Conservation (phyloP, 2,797 vertebrate species). For the Heliangelus exortis region DNA sequence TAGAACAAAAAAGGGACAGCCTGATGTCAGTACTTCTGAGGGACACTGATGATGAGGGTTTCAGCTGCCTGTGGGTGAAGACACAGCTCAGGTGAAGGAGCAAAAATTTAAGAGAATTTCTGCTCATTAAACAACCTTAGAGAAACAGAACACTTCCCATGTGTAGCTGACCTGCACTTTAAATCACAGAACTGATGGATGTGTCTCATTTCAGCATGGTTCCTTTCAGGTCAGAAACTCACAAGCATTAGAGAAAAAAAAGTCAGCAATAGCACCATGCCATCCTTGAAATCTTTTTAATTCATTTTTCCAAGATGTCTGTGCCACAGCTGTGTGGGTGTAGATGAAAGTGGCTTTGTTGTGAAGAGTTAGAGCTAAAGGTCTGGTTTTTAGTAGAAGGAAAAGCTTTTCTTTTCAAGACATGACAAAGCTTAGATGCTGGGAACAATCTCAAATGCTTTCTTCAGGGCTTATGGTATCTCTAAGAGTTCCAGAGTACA, state of each 20-base stretch:
- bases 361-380: neutral
- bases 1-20: neutral
- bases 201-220: neutral
- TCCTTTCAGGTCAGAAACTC: neutral
- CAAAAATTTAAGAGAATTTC: neutral
- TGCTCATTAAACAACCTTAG: neutral
- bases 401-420: neutral
- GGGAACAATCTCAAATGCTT: neutral
- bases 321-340: neutral
- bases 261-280: neutral
- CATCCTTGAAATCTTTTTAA: neutral
- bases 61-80: neutral
- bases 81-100: neutral
- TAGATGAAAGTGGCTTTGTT: neutral
- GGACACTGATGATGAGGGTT: neutral
- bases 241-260: neutral
- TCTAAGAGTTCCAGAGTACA: neutral
- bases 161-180: neutral
- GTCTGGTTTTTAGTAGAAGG: neutral
- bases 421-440: neutral
- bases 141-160: neutral
- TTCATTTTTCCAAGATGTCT: neutral
- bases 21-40: neutral
- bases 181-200: neutral
- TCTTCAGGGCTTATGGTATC: neutral